phyloP scores from a whole-genome alignment of 1,140 invertebrate species.

The Bacillus rossius region DNA sequence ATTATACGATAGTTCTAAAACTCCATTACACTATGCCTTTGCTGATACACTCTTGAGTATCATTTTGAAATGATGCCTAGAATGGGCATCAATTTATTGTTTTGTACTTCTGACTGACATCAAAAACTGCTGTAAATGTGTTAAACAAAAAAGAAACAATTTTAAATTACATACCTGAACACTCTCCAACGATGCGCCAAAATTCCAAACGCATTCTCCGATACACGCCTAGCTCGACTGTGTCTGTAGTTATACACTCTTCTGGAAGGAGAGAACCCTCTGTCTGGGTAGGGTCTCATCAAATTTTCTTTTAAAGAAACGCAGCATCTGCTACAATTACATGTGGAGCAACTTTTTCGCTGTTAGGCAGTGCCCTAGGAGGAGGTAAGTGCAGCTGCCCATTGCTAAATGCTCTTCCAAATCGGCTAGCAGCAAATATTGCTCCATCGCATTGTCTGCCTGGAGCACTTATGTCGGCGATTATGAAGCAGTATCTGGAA shows the following conservation, averaged over 20 bases:
- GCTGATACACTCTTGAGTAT: too few species aligned
- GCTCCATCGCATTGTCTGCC: slow-evolving; percentile 38
- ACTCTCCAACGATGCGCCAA: too few species aligned
- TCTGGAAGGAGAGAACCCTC: slow-evolving; percentile 29
- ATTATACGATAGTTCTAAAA: too few species aligned
- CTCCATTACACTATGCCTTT: too few species aligned
- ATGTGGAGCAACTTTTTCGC: slow-evolving; percentile 18
- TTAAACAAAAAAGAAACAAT: too few species aligned
- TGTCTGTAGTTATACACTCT: slow-evolving; percentile 44
- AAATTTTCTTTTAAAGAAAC: slow-evolving; percentile 37
- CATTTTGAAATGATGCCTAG: too few species aligned
- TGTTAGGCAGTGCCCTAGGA: slow-evolving; percentile 16
- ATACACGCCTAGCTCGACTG: slow-evolving; percentile 34
- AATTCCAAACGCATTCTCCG: slow-evolving; percentile 16
- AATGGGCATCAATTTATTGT: too few species aligned
- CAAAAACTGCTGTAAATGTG: too few species aligned
- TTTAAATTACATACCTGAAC: too few species aligned
- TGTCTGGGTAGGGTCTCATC: slow-evolving; percentile 43
- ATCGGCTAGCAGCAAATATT: slow-evolving; percentile 29
- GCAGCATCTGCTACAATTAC: slow-evolving; percentile 39
- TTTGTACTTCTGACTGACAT: too few species aligned
- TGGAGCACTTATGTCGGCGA: slow-evolving; percentile 38
- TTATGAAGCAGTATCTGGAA: slow-evolving; percentile 40
- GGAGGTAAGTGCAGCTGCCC: slow-evolving; percentile 23
- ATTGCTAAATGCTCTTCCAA: slow-evolving; percentile 19